Evolutionary conservation across 2,888 invertebrate species (phyloP), one percentile per base, ranked within the genome.

Genomic region (Fragum whitleyi): DNA sequence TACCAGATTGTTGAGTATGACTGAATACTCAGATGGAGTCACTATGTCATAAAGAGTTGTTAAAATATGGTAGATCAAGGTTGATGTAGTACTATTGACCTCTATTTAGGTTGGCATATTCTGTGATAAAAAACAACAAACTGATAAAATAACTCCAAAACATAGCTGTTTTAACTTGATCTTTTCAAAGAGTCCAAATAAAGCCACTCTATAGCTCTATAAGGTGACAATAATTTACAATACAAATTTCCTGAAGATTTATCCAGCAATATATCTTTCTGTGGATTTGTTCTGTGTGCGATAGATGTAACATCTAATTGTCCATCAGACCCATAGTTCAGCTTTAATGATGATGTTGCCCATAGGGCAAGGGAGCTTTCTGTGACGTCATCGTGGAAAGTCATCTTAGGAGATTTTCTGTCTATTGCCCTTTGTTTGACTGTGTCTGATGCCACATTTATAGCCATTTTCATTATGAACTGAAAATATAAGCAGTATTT

Each of bases 131-230:
- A 36, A 3, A 36, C 32, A 36, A 36, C 5, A 9, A 3, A 36
- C 9, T 9, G 9, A 36, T 36, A 36, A 36, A 36, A 36, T 6
- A 6, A 36, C 32, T 36, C 9, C 9, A 9, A 36, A 36, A 9
- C 5, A 36, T 6, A 36, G 14, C 39, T 9, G n/a, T 47, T 47
- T 26, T 57, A 57, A 57, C n/a, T 65, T 23, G 36, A 1, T 47
- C 73, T 47, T 73, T 81, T 85, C 6, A 91, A 74, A 23, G 88
- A 86, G 55, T 91, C 91, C 26, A 91, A 85, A 72, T 91, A 90
- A n/a, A 89, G 88, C 90, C 90, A 91, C 76, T 91, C 91, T 77
- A 91, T 84, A 0, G 90, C 91, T 39, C 91, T 76, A 74, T 86
- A 89, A 11, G 91, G 90, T 1, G 89, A 88, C 14, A 91, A 57